A percentile compares a stretch with the other conserved stretches of the same genome.
Conservation (phyloP, 1,140 invertebrate genomes). For the Fopius arisanus region DNA sequence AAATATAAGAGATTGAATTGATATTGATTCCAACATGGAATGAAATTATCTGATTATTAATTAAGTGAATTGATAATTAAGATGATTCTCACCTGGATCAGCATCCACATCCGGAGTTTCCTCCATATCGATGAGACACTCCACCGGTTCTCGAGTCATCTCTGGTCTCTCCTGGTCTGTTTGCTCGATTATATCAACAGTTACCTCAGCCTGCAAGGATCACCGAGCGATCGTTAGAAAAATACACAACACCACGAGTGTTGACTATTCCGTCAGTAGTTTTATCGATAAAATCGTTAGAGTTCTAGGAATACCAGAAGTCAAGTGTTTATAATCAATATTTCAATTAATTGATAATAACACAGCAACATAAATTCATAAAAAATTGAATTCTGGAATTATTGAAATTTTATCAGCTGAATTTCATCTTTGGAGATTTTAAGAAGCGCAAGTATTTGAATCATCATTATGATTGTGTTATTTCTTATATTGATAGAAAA, state of each 20-base stretch:
- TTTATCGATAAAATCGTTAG: background rate
- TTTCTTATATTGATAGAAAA: too few relatives aligned
- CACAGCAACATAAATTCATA: too few relatives aligned
- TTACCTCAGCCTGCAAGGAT: constrained; percentile 27
- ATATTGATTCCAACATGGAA: background rate
- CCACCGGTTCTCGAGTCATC: background rate
- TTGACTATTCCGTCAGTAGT: background rate
- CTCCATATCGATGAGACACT: constrained; percentile 34
- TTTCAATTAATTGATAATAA: too few relatives aligned
- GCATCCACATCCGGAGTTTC: background rate
- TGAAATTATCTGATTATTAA: background rate
- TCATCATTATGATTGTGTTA: too few relatives aligned
- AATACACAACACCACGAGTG: background rate
- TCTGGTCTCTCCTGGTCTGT: background rate
- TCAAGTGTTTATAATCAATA: too few relatives aligned
- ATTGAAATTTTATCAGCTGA: too few relatives aligned
- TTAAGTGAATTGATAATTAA: too few relatives aligned
- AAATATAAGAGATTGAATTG: too few relatives aligned
- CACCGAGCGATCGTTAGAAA: background rate
- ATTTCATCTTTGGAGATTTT: too few relatives aligned
- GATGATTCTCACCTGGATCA: constrained; percentile 30
- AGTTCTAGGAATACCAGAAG: background rate
- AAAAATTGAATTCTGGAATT: too few relatives aligned
- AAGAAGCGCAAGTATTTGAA: too few relatives aligned
- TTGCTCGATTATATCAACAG: constrained; percentile 26